Conservation (phyloP, 1,140 invertebrate species). For the Agrilus planipennis region DNA sequence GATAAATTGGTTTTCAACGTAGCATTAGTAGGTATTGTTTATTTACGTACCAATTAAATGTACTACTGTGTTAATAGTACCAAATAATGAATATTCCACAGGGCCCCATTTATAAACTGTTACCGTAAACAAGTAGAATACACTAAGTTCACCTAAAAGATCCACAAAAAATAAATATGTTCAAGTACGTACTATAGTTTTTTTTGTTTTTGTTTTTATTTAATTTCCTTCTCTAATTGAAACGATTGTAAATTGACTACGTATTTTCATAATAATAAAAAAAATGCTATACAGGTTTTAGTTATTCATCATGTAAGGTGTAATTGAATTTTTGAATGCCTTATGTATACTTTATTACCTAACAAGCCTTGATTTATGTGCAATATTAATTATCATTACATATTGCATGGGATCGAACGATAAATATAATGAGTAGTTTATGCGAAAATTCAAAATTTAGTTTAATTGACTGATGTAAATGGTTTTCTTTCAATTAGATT, state of each 20-base stretch:
- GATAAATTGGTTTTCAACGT: not conserved
- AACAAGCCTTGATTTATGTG: too few species aligned
- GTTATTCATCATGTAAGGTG: not conserved
- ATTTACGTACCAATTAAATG: conserved; percentile 24
- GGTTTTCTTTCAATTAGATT: too few species aligned
- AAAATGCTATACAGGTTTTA: not conserved
- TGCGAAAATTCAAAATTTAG: too few species aligned
- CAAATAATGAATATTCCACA: conserved; percentile 22
- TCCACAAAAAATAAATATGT: conserved; percentile 2
- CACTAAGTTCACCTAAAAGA: conserved; percentile 18
- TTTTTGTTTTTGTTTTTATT: not conserved
- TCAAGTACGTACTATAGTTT: not conserved
- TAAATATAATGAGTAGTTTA: too few species aligned
- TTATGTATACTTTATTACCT: too few species aligned
- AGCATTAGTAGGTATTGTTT: not conserved
- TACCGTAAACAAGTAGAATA: conserved; percentile 21
- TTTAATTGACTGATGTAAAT: too few species aligned
- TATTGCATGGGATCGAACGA: too few species aligned
- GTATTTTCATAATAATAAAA: not conserved
- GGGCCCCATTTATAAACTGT: conserved; percentile 20
- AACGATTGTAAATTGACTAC: not conserved
- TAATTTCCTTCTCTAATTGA: not conserved
- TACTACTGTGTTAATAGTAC: conserved; percentile 21
- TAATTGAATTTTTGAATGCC: not conserved
- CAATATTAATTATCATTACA: too few species aligned